Percentiles rank a stretch among this genome's conserved stretches.
Conservation (phyloP, 2,797 vertebrate genomes). For the Austrolebias charrua region DNA sequence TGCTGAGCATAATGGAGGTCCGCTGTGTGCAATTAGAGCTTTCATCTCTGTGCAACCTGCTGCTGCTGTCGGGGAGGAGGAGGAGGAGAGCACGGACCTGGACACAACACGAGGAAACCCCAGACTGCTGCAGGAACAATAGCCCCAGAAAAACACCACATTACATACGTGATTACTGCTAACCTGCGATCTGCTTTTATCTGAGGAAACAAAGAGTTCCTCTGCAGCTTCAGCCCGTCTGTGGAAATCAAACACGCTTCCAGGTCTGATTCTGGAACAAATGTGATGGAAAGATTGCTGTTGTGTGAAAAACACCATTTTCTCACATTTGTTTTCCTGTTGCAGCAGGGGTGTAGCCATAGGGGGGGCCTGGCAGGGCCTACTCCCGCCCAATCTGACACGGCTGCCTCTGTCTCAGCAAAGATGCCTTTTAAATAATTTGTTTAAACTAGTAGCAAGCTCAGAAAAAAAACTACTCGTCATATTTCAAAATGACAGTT, state of each 20-base stretch:
- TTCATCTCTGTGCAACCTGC: constrained; percentile 37
- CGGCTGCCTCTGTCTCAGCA: too few relatives aligned
- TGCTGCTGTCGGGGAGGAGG: constrained; percentile 30
- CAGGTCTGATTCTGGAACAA: constrained; percentile 13
- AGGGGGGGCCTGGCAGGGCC: too few relatives aligned
- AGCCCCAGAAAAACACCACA: background rate
- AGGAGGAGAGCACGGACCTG: constrained; percentile 17
- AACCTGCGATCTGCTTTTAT: background rate
- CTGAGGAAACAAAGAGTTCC: background rate
- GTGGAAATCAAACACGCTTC: constrained; percentile 15
- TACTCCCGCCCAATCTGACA: too few relatives aligned
- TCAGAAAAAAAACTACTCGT: too few relatives aligned
- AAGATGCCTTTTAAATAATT: too few relatives aligned
- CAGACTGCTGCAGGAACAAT: background rate
- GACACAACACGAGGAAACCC: constrained; percentile 6
- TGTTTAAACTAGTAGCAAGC: too few relatives aligned
- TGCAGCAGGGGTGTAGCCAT: background rate
- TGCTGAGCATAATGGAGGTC: constrained; percentile 31
- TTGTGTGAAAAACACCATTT: constrained; percentile 2
- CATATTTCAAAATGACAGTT: too few relatives aligned
- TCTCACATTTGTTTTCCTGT: background rate
- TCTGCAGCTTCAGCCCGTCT: constrained; percentile 20
- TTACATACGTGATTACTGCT: background rate
- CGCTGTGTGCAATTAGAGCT: constrained; percentile 46
- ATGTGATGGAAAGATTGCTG: constrained; percentile 13